Conservation (phyloP, 2,797 vertebrate genomes). For the Bovichtus diacanthus region DNA sequence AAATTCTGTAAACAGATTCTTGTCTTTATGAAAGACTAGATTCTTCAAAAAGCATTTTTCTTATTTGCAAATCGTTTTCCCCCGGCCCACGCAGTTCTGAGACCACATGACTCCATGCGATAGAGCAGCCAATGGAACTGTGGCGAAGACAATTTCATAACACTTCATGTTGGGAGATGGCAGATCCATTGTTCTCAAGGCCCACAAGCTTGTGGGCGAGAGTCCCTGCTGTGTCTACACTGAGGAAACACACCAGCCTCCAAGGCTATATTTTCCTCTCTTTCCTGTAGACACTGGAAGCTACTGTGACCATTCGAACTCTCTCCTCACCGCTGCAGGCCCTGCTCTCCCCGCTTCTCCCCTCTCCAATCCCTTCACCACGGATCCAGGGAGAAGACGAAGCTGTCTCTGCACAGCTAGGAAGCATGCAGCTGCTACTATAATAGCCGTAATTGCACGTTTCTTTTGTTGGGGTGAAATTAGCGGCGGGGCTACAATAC, state of each 20-base stretch:
- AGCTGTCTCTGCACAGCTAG: constrained; percentile 85
- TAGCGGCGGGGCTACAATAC: constrained; percentile 90
- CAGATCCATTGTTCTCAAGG: constrained; percentile 80
- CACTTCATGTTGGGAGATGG: constrained; percentile 77
- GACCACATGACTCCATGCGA: constrained; percentile 68
- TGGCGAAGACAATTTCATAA: constrained; percentile 75
- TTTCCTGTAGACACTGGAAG: constrained; percentile 62
- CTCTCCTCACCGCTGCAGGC: constrained; percentile 46
- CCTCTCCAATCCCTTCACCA: constrained; percentile 58
- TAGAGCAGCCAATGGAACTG: constrained; percentile 72
- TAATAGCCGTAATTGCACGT: constrained; percentile 97
- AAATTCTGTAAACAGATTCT: constrained; percentile 34
- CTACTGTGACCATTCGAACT: constrained; percentile 65
- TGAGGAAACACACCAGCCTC: constrained; percentile 74
- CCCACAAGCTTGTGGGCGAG: constrained; percentile 75
- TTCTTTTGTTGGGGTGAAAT: constrained; percentile 95
- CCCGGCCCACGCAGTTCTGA: constrained; percentile 64
- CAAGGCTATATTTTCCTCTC: constrained; percentile 73
- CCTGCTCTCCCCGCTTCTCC: constrained; percentile 45
- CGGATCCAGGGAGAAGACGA: constrained; percentile 72
- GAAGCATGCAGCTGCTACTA: constrained; percentile 95
- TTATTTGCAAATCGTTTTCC: constrained; percentile 67
- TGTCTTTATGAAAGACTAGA: constrained; percentile 38
- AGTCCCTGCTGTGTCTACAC: constrained; percentile 72
- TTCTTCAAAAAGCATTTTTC: constrained; percentile 56